Evolutionary conservation across 2,797 vertebrate genomes (phyloP).

Genomic region (Artibeus jamaicensis): DNA sequence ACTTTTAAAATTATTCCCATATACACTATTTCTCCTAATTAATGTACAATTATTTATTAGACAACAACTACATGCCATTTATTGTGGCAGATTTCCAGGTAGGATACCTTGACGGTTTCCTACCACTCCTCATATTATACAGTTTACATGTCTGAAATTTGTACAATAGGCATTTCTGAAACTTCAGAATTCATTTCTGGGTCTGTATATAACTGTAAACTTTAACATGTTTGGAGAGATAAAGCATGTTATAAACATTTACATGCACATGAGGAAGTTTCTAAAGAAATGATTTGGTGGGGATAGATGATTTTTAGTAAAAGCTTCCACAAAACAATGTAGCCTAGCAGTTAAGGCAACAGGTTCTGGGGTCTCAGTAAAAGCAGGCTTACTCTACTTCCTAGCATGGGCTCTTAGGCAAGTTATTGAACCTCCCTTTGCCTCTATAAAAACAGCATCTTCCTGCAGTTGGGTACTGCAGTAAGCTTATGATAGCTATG

Average conservation of each 20-base stretch:
- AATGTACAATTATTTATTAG: neutral
- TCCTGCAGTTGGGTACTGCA: neutral
- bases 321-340: neutral
- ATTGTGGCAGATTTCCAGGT: neutral
- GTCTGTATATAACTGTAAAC: neutral
- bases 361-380: neutral
- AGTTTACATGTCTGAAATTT: neutral
- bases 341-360: neutral
- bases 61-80: neutral
- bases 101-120: neutral
- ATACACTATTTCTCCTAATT: neutral
- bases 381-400: neutral
- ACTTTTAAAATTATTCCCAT: neutral
- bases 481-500: neutral
- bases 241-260: neutral
- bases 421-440: neutral
- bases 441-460: neutral
- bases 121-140: neutral
- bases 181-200: slow-evolving; percentile 18
- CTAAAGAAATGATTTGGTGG: neutral
- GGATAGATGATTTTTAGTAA: neutral
- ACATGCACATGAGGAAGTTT: neutral
- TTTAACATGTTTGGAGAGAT: neutral
- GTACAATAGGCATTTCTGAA: neutral
- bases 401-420: neutral